Percentiles rank a stretch among this genome's conserved stretches.
These are phyloP conservation scores for Noctua janthina DNA, from an alignment of 2,888 invertebrate genomes.

Conservation along the genomic window DNA sequence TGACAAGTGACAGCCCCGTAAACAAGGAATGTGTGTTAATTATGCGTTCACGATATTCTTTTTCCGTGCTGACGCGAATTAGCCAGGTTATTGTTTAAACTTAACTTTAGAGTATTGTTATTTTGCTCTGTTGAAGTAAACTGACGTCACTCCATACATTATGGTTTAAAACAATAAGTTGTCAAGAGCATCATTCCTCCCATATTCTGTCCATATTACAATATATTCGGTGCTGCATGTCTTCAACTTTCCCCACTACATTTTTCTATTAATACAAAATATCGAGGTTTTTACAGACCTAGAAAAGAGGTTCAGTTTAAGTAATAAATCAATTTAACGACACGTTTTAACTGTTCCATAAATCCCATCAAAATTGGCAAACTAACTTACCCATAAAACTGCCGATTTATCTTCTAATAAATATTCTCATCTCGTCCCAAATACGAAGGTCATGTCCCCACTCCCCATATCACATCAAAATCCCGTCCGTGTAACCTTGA, in stretches of 20 bases:
- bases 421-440: slow-evolving; percentile 43
- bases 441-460: slow-evolving; percentile 48
- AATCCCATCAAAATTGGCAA: slow-evolving; percentile 21
- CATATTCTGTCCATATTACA: background rate
- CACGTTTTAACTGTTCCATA: slow-evolving; percentile 1
- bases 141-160: slow-evolving; percentile 9
- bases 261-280: background rate
- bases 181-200: background rate
- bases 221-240: background rate
- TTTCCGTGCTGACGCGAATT: slow-evolving; percentile 55
- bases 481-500: slow-evolving; percentile 76
- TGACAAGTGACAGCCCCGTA: slow-evolving; percentile 41
- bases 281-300: background rate
- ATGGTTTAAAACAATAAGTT: background rate
- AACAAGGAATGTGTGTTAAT: slow-evolving; percentile 71
- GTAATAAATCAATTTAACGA: slow-evolving; percentile 24
- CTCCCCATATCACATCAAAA: slow-evolving; percentile 48
- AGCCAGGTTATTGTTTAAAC: slow-evolving; percentile 46
- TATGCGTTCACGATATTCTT: slow-evolving; percentile 66
- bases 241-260: background rate
- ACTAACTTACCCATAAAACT: slow-evolving; percentile 6
- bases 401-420: slow-evolving; percentile 3
- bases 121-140: background rate
- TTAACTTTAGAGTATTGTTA: slow-evolving; percentile 12
- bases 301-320: slow-evolving; percentile 12